Evolutionary conservation across 2,888 invertebrate genomes (phyloP).

Genomic region (Thymelicus acteon): DNA sequence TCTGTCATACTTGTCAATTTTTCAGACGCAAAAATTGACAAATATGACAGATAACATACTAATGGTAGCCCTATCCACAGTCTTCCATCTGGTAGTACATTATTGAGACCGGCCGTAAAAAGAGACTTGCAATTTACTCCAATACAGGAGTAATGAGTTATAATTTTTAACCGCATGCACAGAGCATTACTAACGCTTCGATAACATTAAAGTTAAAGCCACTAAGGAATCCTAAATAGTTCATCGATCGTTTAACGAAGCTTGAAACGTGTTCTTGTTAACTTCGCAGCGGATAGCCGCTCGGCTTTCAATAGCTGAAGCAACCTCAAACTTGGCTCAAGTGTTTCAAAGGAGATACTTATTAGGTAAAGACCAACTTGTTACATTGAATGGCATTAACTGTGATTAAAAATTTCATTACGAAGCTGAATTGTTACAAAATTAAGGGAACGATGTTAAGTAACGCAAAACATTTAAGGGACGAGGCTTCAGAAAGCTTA

Average conservation of each 20-base stretch:
- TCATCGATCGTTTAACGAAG: neutral
- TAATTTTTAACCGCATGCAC: no score
- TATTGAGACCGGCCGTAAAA: no score
- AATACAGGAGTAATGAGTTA: no score
- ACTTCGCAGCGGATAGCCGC: conserved; percentile 9
- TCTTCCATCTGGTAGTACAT: no score
- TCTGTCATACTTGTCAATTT: no score
- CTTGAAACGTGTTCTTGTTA: conserved; percentile 3
- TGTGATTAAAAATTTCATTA: conserved; percentile 26
- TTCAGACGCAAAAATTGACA: no score
- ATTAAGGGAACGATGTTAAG: conserved; percentile 15
- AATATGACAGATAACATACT: no score
- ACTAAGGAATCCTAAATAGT: neutral
- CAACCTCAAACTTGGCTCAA: conserved; percentile 18
- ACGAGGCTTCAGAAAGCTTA: neutral
- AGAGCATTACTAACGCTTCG: neutral
- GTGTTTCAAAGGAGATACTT: conserved; percentile 26
- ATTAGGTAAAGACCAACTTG: conserved; percentile 12
- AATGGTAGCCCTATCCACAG: no score
- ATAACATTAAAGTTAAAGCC: neutral
- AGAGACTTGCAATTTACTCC: no score
- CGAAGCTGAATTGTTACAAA: conserved; percentile 19
- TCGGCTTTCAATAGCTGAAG: neutral
- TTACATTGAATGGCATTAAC: conserved; percentile 15
- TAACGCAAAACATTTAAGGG: conserved; percentile 23